phyloP scores from a whole-genome alignment of 2,888 invertebrate genomes.

The Himalopsyche tibetana region DNA sequence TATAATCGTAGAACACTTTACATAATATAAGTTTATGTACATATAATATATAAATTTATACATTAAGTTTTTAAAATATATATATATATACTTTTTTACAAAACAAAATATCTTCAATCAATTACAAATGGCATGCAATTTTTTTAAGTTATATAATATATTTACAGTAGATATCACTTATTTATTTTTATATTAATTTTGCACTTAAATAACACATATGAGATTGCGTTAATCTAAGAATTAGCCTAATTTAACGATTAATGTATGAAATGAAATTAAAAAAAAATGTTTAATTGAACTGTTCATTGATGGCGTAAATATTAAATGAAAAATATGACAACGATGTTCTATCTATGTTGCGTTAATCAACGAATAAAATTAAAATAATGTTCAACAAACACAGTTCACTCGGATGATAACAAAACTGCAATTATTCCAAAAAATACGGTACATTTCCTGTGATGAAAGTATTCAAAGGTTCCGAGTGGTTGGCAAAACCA shows the following conservation, averaged over 20 bases:
- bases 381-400: no score
- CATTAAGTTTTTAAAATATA: constrained; percentile 34
- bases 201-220: no score
- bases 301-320: constrained; percentile 19
- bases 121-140: constrained; percentile 28
- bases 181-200: not conserved
- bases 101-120: constrained; percentile 3
- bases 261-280: not conserved
- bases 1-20: not conserved
- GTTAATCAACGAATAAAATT: no score
- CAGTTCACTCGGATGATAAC: no score
- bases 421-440: no score
- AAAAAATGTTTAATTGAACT: constrained; percentile 1
- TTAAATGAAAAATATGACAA: no score
- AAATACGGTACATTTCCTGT: no score
- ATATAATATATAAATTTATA: not conserved
- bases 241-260: constrained; percentile 9
- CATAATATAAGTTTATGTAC: constrained; percentile 29
- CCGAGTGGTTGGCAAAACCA: no score
- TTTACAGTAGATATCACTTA: constrained; percentile 22
- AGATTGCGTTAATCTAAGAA: not conserved
- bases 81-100: not conserved
- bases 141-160: not conserved
- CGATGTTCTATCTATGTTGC: no score
- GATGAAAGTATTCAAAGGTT: no score